phyloP scores from a whole-genome alignment of 2,113 vertebrate genomes.

The Neolamprologus fasciatus region DNA sequence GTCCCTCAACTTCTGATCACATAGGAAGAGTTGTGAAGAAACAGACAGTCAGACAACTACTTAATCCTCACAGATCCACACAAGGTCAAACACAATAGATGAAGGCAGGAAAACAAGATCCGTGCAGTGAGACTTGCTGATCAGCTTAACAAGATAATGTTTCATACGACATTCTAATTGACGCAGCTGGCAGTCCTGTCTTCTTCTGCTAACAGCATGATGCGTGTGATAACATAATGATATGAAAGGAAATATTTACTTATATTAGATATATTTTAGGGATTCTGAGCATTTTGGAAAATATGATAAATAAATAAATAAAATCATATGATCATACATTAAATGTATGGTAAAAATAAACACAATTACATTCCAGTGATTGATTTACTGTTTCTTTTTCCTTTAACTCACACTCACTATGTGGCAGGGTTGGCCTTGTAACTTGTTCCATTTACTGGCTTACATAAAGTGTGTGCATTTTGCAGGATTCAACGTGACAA shows the following conservation, averaged over 20 bases:
- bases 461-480: neutral
- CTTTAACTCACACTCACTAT: neutral
- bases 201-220: neutral
- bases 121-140: neutral
- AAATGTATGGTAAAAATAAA: neutral
- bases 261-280: neutral
- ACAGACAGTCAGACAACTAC: neutral
- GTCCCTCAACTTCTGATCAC: neutral
- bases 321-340: neutral
- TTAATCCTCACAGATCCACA: neutral
- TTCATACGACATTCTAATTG: neutral
- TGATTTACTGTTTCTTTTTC: neutral
- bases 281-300: neutral
- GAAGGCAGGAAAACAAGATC: neutral
- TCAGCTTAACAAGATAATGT: neutral
- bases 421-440: neutral
- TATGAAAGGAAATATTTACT: conserved; percentile 3
- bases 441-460: neutral
- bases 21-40: neutral
- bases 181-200: neutral
- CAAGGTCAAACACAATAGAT: neutral
- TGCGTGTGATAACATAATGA: neutral
- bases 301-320: neutral
- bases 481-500: conserved; percentile 72
- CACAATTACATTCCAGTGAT: neutral